Evolutionary conservation across 1,140 invertebrate genomes (phyloP), one percentile per base, ranked within the genome.

Genomic region (Metaphire vulgaris): DNA sequence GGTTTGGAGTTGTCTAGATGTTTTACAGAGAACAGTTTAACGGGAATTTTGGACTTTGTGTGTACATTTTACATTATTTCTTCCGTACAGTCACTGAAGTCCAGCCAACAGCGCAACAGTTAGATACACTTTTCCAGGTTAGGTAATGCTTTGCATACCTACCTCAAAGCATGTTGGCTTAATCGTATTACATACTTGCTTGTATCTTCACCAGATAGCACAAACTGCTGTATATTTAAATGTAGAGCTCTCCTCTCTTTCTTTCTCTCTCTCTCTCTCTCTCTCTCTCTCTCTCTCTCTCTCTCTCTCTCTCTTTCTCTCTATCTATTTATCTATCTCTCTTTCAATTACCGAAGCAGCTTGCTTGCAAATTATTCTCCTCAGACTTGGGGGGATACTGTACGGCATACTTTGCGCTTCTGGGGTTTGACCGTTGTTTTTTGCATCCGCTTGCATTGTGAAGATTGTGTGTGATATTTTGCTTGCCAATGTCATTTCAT

Each of bases 151-250:
- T 56, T 6, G 41, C 41, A 56, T 56, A 56, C 41, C 41, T 56
- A 56, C 41, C 41, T 56, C 41, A 56, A n/a, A 56, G 41, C 41
- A 56, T 56, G 41, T 56, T 56, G 41, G 41, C 41, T 56, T 56
- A 6, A 56, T 56, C 41, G 21, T 56, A 21, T 56, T 21, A 21
- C 41, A 56, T 56, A 12, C 41, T 56, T 56, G 41, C 41, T 56
- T 56, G 21, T 56, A 56, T 12, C 41, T 56, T 56, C 41, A 56
- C 41, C 41, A 56, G 41, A 56, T 56, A 56, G 41, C 41, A 56
- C 41, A 56, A 21, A 56, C 41, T n/a, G n/a, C n/a, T n/a, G n/a
- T n/a, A n/a, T n/a, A n/a, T n/a, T n/a, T n/a, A n/a, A n/a, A n/a
- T n/a, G n/a, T n/a, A n/a, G n/a, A n/a, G n/a, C n/a, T n/a, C n/a